Percentiles rank a stretch among this genome's conserved stretches.
Evolutionary conservation across 2,888 invertebrate species (phyloP).

Genomic region (Drosophila mercatorum): DNA sequence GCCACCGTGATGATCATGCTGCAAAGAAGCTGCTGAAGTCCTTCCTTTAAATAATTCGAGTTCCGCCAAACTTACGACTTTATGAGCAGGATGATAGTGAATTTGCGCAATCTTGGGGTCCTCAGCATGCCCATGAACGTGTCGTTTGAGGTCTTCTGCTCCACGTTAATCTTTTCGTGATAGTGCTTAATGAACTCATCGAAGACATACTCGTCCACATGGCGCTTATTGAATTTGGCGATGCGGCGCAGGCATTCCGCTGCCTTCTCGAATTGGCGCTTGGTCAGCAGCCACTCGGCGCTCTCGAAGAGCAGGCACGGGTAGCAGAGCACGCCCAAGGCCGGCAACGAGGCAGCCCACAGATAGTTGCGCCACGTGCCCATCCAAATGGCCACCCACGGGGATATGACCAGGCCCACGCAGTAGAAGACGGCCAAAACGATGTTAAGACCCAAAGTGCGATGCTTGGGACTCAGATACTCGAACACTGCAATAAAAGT

Average conservation of each 20-base stretch:
- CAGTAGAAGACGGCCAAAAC: constrained; percentile 86
- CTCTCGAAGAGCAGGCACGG: constrained; percentile 87
- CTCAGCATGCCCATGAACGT: constrained; percentile 85
- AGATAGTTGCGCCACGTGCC: constrained; percentile 86
- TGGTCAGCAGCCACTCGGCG: constrained; percentile 87
- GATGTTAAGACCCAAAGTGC: constrained; percentile 87
- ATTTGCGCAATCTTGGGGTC: constrained; percentile 86
- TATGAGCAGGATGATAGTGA: constrained; percentile 86
- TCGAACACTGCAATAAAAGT: constrained; percentile 85
- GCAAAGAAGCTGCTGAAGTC: background rate
- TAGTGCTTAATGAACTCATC: constrained; percentile 83
- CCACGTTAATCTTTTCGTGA: constrained; percentile 62
- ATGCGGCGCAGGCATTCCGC: constrained; percentile 85
- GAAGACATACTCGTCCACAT: constrained; percentile 83
- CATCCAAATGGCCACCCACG: constrained; percentile 85
- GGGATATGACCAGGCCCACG: constrained; percentile 85
- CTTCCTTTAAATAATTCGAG: too few relatives aligned
- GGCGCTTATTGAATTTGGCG: constrained; percentile 85
- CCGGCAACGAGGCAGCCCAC: constrained; percentile 85
- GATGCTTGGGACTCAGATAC: constrained; percentile 86
- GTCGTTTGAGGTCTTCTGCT: constrained; percentile 59
- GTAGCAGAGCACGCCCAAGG: constrained; percentile 84
- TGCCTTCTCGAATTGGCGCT: constrained; percentile 85
- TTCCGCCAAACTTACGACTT: constrained; percentile 86
- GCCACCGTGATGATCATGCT: constrained; percentile 87